Percentiles rank a stretch among this genome's conserved stretches.
Conservation (phyloP, 1,140 invertebrate genomes). For the Philotrypesis tridentata region DNA sequence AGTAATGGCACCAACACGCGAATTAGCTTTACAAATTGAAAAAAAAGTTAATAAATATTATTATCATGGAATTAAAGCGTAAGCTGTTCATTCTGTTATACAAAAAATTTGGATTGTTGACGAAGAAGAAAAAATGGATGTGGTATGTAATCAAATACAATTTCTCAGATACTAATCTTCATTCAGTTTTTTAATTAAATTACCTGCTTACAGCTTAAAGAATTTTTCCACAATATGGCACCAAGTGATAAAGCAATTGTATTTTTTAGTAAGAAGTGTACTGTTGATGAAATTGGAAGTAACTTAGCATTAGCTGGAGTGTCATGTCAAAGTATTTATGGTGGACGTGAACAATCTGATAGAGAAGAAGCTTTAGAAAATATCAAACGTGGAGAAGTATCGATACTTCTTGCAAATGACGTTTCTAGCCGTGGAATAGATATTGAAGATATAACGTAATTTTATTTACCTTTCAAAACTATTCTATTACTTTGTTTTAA, state of each 20-base stretch:
- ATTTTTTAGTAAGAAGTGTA: constrained; percentile 89
- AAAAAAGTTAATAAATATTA: constrained; percentile 90
- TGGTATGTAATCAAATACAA: constrained; percentile 67
- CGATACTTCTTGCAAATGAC: constrained; percentile 95
- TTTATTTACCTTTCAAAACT: constrained; percentile 50
- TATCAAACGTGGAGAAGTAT: constrained; percentile 83
- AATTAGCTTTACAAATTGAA: constrained; percentile 93
- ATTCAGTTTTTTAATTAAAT: neutral
- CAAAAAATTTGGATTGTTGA: constrained; percentile 84
- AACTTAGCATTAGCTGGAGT: constrained; percentile 83
- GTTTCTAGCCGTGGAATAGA: constrained; percentile 94
- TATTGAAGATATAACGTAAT: constrained; percentile 92
- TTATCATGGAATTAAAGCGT: constrained; percentile 89
- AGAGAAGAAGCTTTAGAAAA: constrained; percentile 89
- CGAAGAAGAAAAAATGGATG: constrained; percentile 81
- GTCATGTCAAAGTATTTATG: constrained; percentile 87
- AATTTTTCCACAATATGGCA: constrained; percentile 79
- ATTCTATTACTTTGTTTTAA: neutral
- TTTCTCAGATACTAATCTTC: constrained; percentile 2
- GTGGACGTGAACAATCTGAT: constrained; percentile 90
- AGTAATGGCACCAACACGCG: constrained; percentile 91
- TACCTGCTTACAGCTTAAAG: constrained; percentile 68
- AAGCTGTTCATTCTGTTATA: constrained; percentile 85
- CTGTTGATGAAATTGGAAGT: constrained; percentile 86
- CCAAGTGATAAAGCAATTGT: constrained; percentile 88